Base-by-base conservation (phyloP, 2,888 invertebrate species). In the Scaptomyza tumidula region DNA sequence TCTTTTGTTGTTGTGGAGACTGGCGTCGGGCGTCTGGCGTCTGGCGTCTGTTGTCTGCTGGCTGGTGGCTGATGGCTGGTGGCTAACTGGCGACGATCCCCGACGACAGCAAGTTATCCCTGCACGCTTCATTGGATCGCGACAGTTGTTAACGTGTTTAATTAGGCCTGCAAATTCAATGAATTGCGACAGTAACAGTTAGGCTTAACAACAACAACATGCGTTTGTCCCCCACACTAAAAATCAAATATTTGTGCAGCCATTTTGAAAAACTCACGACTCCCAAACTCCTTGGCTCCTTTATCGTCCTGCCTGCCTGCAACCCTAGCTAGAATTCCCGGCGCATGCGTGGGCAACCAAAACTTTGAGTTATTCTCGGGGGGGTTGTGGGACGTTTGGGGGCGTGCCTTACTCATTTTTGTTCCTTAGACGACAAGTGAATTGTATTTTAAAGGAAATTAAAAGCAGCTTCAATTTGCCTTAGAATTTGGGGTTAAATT, bases 181-280 rank as follows among this genome's bases (percentile, higher is more conserved):
- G 86, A 88, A 89, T 87, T 89, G 88, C 86, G 87, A 87, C 81
- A 88, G 82, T 81, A 83, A 83, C 83, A 83, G 83, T 83, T 83
- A 83, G 88, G 76, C 82, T 74, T 78, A 82, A 71, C 83, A 85
- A 19, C 60, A 62, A 37, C 57, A 62, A 24, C 54, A 19, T 14
- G 41, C 31, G 44, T 45, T 4, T 48, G 9, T 64, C 44, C 43
- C 60, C 74, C 80, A 79, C 79, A 74, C 86, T 74, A 71, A 71
- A 74, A 69, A 56, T 62, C 80, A 90, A 90, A 89, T 91, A 86
- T 91, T 91, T 90, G 80, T 70, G 87, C 90, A 91, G 91, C 91
- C 91, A 91, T 91, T 91, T 91, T 91, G 91, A 84, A 90, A 84
- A 90, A 41, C 16, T 41, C 39, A 14, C 39, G 39, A 14, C 41